Conservation (phyloP, 1,140 invertebrate species). For the Eumeta japonica region DNA sequence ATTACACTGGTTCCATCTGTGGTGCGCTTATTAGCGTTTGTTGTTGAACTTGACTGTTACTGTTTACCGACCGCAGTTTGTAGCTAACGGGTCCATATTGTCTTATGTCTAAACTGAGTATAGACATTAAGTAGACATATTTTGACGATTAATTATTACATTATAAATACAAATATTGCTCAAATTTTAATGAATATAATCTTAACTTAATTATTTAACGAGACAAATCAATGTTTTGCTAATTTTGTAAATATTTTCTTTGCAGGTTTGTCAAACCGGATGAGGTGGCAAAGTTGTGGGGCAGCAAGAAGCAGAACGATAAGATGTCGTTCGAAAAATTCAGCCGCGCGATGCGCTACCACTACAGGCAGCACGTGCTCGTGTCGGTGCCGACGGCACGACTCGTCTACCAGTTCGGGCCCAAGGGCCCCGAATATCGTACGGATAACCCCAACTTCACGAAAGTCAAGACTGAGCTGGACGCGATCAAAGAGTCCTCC, state of each 20-base stretch:
- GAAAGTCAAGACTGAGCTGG: conserved; percentile 41
- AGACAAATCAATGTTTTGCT: no score
- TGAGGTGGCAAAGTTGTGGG: conserved; percentile 86
- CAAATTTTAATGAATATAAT: no score
- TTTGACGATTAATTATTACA: no score
- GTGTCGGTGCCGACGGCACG: conserved; percentile 77
- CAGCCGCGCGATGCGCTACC: conserved; percentile 91
- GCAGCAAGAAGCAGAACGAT: conserved; percentile 80
- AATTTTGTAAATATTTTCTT: conserved; percentile 14
- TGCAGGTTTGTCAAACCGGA: conserved; percentile 84
- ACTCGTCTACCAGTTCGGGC: conserved; percentile 85
- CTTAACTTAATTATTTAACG: no score
- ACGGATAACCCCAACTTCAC: conserved; percentile 69
- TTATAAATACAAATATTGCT: no score
- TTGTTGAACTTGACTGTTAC: conserved; percentile 36
- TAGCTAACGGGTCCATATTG: no score
- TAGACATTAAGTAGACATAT: no score
- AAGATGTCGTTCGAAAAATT: conserved; percentile 94
- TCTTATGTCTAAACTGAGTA: no score
- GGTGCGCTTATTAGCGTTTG: conserved; percentile 31
- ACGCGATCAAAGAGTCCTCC: conserved; percentile 24
- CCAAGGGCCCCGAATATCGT: conserved; percentile 72
- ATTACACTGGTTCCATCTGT: conserved; percentile 28
- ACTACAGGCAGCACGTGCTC: conserved; percentile 81
- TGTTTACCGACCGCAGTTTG: no score